Conservation (phyloP, 2,113 vertebrate genomes). For the Ceratotherium simum region DNA sequence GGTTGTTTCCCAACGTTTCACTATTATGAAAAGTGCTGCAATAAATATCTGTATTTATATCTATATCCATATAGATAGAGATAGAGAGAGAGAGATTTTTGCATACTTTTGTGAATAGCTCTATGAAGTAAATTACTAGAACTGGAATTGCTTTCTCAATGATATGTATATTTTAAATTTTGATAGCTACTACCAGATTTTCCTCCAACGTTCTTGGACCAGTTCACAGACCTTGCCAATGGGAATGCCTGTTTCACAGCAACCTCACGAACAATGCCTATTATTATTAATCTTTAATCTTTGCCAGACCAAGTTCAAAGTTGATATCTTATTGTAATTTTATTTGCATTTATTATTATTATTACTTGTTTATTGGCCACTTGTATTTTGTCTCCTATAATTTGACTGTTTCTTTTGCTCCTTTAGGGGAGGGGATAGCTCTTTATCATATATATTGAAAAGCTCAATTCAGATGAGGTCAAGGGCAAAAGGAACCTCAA, state of each 20-base stretch:
- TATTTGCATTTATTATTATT: neutral
- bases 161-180: conserved; percentile 4
- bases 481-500: neutral
- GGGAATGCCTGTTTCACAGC: neutral
- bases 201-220: neutral
- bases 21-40: neutral
- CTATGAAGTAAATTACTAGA: conserved; percentile 32
- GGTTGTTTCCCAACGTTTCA: neutral
- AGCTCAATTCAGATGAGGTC: neutral
- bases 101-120: neutral
- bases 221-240: neutral
- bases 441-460: neutral
- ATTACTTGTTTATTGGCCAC: neutral
- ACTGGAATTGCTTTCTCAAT: conserved; percentile 3
- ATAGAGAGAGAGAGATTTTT: neutral
- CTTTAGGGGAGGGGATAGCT: neutral
- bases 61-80: neutral
- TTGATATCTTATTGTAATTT: neutral
- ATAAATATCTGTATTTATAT: neutral
- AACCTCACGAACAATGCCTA: neutral
- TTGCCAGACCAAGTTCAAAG: neutral
- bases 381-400: neutral
- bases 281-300: neutral
- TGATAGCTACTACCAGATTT: conserved; percentile 2
- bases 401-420: neutral